Base-by-base conservation (phyloP, 2,113 vertebrate species). In the Planiliza haematocheilus region DNA sequence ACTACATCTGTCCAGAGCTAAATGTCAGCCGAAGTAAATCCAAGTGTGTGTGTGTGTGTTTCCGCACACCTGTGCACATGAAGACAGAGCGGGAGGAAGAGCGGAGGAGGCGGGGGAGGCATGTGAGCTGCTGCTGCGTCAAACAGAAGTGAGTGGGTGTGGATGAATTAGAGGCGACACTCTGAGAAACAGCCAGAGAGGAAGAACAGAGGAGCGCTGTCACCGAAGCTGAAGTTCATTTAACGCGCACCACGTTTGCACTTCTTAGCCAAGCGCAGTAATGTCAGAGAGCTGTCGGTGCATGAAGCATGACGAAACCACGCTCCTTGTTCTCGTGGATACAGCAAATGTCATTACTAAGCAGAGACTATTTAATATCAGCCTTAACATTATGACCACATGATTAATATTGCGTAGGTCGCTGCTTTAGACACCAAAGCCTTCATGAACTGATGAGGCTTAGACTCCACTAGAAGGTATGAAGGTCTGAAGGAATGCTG, bases 91-190 rank as follows among this genome's bases (percentile, higher is more conserved):
- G 52, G 72, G 63, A 74, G 68, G 16, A 17, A 30, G 24, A 30
- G 24, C 24, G 72, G 63, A 70, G 68, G 16, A 17, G 20, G 43
- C 7, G 39, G 48, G 46, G 75, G 74, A 68, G 67, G 55, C 16
- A 7, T 2, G 73, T 63, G 70, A 75, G 75, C 59, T 39, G 53
- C 59, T 39, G 53, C 6, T 30, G 24, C 6, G 69, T 68, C 58
- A 52, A 79, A 73, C 74, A 77, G 66, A 85, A 72, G 74, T 12
- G 67, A 81, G 77, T 78, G 74, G 80, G 86, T 63, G 77, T 50
- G 55, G 50, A 65, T 12, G 74, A 63, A 61, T 48, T 14, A 53
- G 52, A 66, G 57, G 41, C 7, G 13, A 56, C 14, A 16, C 63
- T 66, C 39, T 43, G 20, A 48, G 37, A 59, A 67, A 63, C 52